phyloP scores from a whole-genome alignment of 2,113 vertebrate genomes.

The Phaethon lepturus region DNA sequence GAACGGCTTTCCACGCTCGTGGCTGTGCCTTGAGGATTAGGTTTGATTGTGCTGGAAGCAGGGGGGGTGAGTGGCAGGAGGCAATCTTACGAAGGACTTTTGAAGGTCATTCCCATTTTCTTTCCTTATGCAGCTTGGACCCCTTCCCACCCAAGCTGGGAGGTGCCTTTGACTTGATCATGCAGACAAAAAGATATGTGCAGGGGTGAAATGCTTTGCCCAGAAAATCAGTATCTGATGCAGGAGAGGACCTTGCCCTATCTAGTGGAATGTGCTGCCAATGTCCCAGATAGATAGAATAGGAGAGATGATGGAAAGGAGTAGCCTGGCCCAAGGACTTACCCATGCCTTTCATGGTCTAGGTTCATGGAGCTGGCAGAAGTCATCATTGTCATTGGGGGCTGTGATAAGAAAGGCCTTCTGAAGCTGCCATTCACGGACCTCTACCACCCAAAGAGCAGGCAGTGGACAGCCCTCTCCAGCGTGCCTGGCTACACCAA shows the following conservation, averaged over 20 bases:
- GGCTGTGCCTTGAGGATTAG: neutral
- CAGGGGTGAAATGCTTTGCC: neutral
- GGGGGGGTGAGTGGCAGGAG: neutral
- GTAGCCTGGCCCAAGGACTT: neutral
- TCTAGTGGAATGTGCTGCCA: neutral
- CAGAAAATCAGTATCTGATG: neutral
- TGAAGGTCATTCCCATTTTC: neutral
- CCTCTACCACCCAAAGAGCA: constrained; percentile 73
- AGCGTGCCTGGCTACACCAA: constrained; percentile 80
- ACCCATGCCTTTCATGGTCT: neutral
- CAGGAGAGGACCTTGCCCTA: neutral
- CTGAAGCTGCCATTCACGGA: constrained; percentile 77
- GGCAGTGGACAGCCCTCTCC: constrained; percentile 76
- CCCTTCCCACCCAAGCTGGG: neutral
- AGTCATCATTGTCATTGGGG: constrained; percentile 81
- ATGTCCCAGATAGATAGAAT: neutral
- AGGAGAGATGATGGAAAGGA: neutral
- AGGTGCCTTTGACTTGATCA: neutral
- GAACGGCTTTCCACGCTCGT: neutral
- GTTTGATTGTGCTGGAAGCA: neutral
- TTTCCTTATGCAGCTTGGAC: neutral
- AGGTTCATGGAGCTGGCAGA: constrained; percentile 82
- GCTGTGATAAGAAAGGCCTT: constrained; percentile 80
- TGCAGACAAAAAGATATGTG: neutral
- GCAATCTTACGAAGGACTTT: neutral